A percentile compares a stretch with the other conserved stretches of the same genome.
These are phyloP conservation scores for Cliona cf. orientalis DNA, from an alignment of 37 sponge, comb jelly and placozoan genomes.

Conservation along the genomic window DNA sequence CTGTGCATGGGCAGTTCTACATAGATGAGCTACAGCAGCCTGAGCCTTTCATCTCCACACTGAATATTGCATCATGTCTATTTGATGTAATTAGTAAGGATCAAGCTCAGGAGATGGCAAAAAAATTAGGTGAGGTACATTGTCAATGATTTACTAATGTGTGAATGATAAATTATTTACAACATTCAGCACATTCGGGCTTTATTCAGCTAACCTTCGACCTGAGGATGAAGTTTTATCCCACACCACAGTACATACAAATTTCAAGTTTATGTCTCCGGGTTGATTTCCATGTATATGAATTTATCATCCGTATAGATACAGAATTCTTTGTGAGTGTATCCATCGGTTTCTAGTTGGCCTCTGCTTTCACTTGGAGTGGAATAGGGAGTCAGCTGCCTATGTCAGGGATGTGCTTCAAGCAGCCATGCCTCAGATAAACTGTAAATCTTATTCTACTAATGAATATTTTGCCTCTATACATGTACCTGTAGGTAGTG, in stretches of 20 bases:
- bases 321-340: background rate
- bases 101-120: background rate
- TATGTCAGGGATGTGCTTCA: constrained; percentile 33
- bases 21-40: constrained; percentile 4
- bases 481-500: constrained; percentile 12
- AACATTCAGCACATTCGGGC: constrained; percentile 1
- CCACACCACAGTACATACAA: background rate
- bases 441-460: constrained; percentile 7
- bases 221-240: constrained; percentile 9
- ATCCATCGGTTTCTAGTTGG: constrained; percentile 26
- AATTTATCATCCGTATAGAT: background rate
- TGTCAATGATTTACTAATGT: background rate
- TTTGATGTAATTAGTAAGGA: background rate
- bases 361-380: constrained; percentile 33
- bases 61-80: constrained; percentile 14
- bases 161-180: background rate
- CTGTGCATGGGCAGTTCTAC: constrained; percentile 8
- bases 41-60: constrained; percentile 12
- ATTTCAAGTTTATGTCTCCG: background rate
- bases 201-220: constrained; percentile 25
- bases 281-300: background rate
- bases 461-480: background rate
- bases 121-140: background rate
- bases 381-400: background rate
- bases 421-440: constrained; percentile 28